Evolutionary conservation across 2,888 invertebrate species (phyloP), one percentile per base, ranked within the genome.

Genomic region (Rhorus exstirpatorius): DNA sequence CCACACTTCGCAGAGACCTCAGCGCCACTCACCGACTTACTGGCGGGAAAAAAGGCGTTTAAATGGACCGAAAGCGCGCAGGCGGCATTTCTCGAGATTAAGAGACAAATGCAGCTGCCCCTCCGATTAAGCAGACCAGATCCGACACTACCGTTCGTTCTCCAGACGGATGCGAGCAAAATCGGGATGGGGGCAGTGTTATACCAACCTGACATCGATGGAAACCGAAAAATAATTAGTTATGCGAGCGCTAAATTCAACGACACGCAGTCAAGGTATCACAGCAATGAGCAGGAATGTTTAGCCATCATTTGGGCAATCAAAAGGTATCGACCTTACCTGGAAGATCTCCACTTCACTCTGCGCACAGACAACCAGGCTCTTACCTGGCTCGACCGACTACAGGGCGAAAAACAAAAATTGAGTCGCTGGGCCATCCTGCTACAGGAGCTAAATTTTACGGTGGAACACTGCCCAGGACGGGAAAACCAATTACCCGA

Each of bases 331-430:
- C 31, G 17, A 38, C 58, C 14, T 0, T 60, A 60, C 3, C 35
- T 60, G 1, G 58, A 60, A 35, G 17, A 60, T 8, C 24, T 17
- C 10, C 8, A 31, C 1, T 60, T 60, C 17, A 38, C 10, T 17
- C 10, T 60, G 8, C 17, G 17, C 0, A 60, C 35, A 0, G 17
- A 60, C 17, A 60, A 35, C 8, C n/a, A 3, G 7, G 41, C 61
- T 2, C 7, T 61, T 4, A 3, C 21, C 12, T 61, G 61, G 61
- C 14, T 61, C 1, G 0, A 41, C 1, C 41, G 41, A 3, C 24
- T 61, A n/a, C 41, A 61, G n/a, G 8, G 41, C n/a, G 61, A 61
- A 24, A 61, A 61, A 24, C 19, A 17, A 0, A 61, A 61, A 24
- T 1, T 61, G 7, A 44, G 41, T 24, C 41, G 24, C 0, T 61